phyloP scores from a whole-genome alignment of 1,140 invertebrate species.

The Brachionus angularis region DNA sequence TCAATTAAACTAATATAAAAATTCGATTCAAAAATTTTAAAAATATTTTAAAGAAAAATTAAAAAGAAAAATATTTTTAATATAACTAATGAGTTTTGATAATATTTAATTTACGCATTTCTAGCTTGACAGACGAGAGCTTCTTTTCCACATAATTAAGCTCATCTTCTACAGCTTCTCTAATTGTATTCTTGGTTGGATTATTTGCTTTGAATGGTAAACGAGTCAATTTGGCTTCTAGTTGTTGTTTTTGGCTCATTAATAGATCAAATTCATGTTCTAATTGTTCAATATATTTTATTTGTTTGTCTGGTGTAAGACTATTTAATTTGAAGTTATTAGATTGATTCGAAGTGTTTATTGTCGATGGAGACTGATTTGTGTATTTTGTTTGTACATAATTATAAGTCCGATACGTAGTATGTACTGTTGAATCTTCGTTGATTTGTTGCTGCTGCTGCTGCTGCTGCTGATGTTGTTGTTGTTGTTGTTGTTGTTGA shows the following conservation, averaged over 20 bases:
- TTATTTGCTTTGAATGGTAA: constrained; percentile 37
- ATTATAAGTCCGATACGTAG: constrained; percentile 9
- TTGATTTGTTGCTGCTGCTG: not conserved
- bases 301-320: constrained; percentile 33
- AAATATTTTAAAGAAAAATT: no score
- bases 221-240: constrained; percentile 38
- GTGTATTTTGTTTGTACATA: not conserved
- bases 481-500: not conserved
- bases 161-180: constrained; percentile 36
- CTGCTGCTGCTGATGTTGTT: not conserved
- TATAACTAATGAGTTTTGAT: constrained; percentile 33
- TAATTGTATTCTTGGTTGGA: constrained; percentile 28
- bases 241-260: constrained; percentile 35
- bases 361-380: not conserved
- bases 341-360: no score
- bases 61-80: not conserved
- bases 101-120: constrained; percentile 38
- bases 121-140: constrained; percentile 36
- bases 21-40: no score
- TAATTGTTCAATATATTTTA: constrained; percentile 41
- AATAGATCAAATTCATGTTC: constrained; percentile 41
- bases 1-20: no score
- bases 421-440: constrained; percentile 4
- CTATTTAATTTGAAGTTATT: constrained; percentile 14
- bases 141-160: constrained; percentile 32